Evolutionary conservation across 1,140 invertebrate genomes (phyloP).

Genomic region (Tetramorium parvispinum): DNA sequence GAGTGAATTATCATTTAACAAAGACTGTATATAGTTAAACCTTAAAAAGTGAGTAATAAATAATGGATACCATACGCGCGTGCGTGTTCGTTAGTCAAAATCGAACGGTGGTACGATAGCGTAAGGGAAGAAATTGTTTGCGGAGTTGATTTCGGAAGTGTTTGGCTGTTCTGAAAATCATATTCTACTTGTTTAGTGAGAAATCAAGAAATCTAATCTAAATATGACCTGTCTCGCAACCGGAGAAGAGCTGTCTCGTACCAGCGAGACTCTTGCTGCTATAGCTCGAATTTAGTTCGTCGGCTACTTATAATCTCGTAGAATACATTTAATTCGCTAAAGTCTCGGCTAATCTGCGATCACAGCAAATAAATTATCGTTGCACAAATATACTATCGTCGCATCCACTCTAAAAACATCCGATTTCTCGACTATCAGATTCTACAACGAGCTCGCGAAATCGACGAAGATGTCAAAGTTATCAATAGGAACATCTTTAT

Average conservation of each 20-base stretch:
- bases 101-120: not conserved
- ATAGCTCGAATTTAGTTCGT: not conserved
- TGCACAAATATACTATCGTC: not conserved
- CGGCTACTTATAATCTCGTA: not conserved
- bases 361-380: constrained; percentile 51
- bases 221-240: constrained; percentile 6
- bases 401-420: not conserved
- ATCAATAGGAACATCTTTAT: constrained; percentile 63
- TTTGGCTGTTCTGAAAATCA: not conserved
- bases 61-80: not conserved
- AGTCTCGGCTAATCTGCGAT: not conserved
- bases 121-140: not conserved
- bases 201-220: not conserved
- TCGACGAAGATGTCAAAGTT: not conserved
- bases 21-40: not conserved
- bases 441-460: not conserved
- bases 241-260: not conserved
- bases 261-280: not conserved
- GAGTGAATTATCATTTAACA: not conserved
- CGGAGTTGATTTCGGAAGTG: not conserved
- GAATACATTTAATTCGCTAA: constrained; percentile 38
- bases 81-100: not conserved
- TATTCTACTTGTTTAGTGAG: not conserved
- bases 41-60: not conserved
- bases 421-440: not conserved